Evolutionary conservation across 2,113 vertebrate genomes (phyloP).

Genomic region (Serilophus lunatus): DNA sequence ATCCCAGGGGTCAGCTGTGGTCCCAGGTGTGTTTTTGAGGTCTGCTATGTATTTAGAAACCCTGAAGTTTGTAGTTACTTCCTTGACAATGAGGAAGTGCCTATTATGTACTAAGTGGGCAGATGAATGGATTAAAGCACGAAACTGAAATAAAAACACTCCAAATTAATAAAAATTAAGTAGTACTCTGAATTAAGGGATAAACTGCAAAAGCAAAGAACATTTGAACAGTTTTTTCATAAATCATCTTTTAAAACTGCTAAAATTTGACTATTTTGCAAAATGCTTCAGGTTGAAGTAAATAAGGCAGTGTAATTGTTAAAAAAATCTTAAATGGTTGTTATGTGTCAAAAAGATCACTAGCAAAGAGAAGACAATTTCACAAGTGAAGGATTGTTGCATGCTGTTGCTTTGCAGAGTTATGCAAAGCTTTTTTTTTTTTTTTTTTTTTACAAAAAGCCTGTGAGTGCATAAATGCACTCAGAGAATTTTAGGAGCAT

Average conservation of each 20-base stretch:
- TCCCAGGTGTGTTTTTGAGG: background rate
- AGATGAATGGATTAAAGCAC: background rate
- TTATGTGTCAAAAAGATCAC: conserved; percentile 22
- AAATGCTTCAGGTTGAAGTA: conserved; percentile 25
- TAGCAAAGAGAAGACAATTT: background rate
- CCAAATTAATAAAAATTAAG: background rate
- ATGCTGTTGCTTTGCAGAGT: background rate
- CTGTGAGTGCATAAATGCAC: background rate
- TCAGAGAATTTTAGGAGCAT: background rate
- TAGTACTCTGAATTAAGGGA: background rate
- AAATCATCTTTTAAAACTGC: background rate
- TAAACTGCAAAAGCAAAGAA: conserved; percentile 22
- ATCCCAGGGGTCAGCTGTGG: background rate
- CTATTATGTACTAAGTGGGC: background rate
- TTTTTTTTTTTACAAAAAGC: background rate
- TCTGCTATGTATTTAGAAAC: background rate
- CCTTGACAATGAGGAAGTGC: background rate
- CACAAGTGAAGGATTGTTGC: background rate
- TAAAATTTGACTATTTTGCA: background rate
- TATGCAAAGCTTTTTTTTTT: background rate
- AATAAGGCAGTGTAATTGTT: conserved; percentile 17
- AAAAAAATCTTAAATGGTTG: conserved; percentile 20
- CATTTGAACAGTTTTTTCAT: conserved; percentile 4
- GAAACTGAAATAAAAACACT: background rate
- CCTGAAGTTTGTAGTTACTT: background rate